Base-by-base conservation (phyloP, 2,888 invertebrate species). In the Pyrrhia umbra region DNA sequence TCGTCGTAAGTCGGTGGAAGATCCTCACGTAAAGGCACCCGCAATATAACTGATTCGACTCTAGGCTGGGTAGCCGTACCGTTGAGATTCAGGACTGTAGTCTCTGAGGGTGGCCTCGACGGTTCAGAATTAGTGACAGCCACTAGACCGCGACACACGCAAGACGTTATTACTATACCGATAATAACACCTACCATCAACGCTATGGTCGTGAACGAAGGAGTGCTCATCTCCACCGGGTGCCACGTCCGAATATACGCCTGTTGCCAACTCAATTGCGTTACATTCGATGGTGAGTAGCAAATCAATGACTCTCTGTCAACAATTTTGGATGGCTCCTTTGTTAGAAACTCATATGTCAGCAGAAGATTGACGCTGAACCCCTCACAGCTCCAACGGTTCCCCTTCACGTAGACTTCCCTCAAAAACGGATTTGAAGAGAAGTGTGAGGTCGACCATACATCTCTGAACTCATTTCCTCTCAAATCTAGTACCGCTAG, bases 331-430 rank as follows among this genome's bases (percentile, higher is more conserved):
- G 94, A 81, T 1, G 96, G 96, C 6, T 94, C 92, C 25, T 92
- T 91, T 0, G 95, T 96, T 45, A 97, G 84, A 88, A 92, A 97
- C 37, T 95, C 94, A 72, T 96, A 97, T 45, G 96, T 96, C 0
- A 95, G 88, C 39, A 96, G 89, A 49, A 97, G 95, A 47, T 96
- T 94, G 0, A 89, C 82, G 57, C 95, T 93, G 39, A 95, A 92
- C 71, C 97, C 97, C 62, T 97, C 96, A 83, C 97, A 97, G 71
- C 96, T 95, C 97, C 97, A 97, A 1, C 97, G 96, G 92, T 97
- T 97, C 76, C 97, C 97, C 39, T 96, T 96, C 77, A 97, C 89
- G 80, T 95, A 91, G 25, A 97, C 90, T 81, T 95, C 93, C 78
- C 94, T 92, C 75, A 97, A 90, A 85, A 95, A 95, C 27, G 94